Conservation (phyloP, 2,797 vertebrate species). For the Gallinago nigripennis region DNA sequence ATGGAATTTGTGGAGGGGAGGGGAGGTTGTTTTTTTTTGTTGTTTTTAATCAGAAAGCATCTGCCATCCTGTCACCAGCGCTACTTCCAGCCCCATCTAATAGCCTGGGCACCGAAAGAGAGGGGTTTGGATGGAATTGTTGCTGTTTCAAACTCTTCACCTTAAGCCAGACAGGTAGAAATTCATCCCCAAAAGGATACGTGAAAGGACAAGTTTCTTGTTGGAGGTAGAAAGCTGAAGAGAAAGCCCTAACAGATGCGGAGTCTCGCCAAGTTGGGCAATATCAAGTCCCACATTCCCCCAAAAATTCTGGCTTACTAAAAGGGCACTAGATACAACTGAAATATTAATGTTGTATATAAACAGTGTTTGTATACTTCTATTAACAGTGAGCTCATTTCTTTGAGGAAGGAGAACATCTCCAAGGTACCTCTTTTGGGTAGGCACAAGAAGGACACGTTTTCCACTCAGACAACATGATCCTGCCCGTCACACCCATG, state of each 20-base stretch:
- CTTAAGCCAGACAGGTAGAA: not conserved
- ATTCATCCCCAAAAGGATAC: not conserved
- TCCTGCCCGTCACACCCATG: not conserved
- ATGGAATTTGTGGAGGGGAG: not conserved
- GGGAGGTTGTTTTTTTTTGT: not conserved
- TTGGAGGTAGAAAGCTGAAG: not conserved
- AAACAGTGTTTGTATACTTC: not conserved
- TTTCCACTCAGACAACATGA: not conserved
- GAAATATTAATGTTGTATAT: not conserved
- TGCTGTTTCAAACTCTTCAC: not conserved
- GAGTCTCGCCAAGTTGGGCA: not conserved
- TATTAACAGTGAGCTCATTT: not conserved
- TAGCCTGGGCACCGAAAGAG: accelerated
- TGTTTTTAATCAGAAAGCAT: not conserved
- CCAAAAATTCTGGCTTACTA: not conserved
- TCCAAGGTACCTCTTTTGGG: not conserved
- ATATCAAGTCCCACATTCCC: not conserved
- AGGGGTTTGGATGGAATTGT: not conserved
- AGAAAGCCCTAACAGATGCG: not conserved
- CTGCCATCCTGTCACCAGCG: not conserved
- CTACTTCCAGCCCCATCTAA: not conserved
- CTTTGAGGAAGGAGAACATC: not conserved
- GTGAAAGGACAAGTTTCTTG: not conserved
- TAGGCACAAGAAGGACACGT: accelerated
- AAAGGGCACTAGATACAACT: not conserved